Base-by-base conservation (phyloP, 2,888 invertebrate genomes). In the Thalpophila matura region DNA sequence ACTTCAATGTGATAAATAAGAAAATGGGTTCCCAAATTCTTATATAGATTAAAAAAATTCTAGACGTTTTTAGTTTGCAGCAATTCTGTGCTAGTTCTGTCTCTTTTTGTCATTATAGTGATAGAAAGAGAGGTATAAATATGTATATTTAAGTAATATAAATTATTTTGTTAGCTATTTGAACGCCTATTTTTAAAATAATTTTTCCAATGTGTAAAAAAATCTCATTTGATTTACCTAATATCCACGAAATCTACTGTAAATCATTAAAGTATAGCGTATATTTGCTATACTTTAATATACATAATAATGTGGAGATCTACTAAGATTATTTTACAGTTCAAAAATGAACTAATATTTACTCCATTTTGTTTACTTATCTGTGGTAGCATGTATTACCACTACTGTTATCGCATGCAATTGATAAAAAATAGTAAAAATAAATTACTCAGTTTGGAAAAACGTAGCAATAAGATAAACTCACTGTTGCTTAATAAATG, bases 1-100 rank as follows among this genome's bases (percentile, higher is more conserved):
- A 77, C 54, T 67, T 54, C 6, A 67, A 54, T 77, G 77, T 77
- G 77, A 77, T 77, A 76, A 47, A 62, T 35, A 46, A 66, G 49
- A 47, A 37, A 62, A 51, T 74, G 62, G 69, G 10, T 38, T 33
- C 31, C 60, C 49, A 63, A 74, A 56, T 64, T 73, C 53, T 59
- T 59, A 57, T 18, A 33, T 59, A 56, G 42, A 40, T 47, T 63
- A 37, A 58, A 69, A 66, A 42, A 26, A 27, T 10, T 43, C 33
- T 29, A 27, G 26, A 49, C n/a, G 5, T 24, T 20, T 37, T 38
- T 42, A 12, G 29, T 58, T 37, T 55, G 16, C 27, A 38, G 49
- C 26, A 26, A 47, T 56, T 35, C 6, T 22, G 22, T 55, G 31
- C 29, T n/a, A n/a, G n/a, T n/a, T 27, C 22, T 24, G 38, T 70